Percentiles rank a stretch among this genome's conserved stretches.
Evolutionary conservation across 2,797 vertebrate species (phyloP).

Genomic region (Anguilla anguilla): DNA sequence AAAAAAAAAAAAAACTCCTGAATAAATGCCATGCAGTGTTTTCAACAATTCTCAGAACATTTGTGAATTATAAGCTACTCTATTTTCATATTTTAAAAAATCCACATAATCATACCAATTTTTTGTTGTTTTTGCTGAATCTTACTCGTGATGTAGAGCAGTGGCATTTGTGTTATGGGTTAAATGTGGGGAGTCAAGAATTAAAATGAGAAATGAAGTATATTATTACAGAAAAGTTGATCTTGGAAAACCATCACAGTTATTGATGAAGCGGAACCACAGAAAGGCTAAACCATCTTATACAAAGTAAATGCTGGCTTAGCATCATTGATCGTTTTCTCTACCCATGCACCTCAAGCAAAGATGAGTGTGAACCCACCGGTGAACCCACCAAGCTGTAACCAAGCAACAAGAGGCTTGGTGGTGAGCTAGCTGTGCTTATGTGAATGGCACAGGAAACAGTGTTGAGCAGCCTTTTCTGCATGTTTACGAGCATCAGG

Average conservation of each 20-base stretch:
- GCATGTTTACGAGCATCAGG: neutral
- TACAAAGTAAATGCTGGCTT: neutral
- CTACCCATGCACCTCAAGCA: neutral
- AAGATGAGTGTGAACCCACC: neutral
- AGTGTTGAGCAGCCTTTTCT: neutral
- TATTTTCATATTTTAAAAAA: neutral
- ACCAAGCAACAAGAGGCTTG: constrained; percentile 1
- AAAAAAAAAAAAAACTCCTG: too few relatives aligned
- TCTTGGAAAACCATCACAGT: constrained; percentile 3
- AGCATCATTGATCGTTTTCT: neutral
- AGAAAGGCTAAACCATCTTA: neutral
- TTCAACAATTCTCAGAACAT: too few relatives aligned
- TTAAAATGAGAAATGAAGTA: neutral
- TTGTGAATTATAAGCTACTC: neutral
- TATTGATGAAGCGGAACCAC: neutral
- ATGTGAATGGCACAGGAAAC: constrained; percentile 2
- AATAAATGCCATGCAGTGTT: too few relatives aligned
- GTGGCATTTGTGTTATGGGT: neutral
- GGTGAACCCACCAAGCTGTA: neutral
- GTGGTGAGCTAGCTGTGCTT: neutral
- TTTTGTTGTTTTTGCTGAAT: neutral
- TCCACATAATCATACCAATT: too few relatives aligned
- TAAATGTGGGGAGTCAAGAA: neutral
- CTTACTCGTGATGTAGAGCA: neutral
- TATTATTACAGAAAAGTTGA: neutral